phyloP scores from a whole-genome alignment of 2,797 vertebrate species.

The Bradypodion pumilum region DNA sequence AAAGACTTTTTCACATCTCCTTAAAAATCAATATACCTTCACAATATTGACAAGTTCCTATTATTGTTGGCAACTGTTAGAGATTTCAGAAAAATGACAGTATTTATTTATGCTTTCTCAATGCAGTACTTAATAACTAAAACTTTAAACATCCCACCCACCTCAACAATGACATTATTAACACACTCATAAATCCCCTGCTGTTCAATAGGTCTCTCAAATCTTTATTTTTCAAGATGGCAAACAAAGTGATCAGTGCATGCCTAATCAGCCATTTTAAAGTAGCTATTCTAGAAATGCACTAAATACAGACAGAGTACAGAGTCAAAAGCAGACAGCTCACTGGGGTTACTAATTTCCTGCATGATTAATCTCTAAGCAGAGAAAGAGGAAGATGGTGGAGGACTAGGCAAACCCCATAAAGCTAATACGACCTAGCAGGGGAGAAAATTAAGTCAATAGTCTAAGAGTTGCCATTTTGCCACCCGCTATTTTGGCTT shows the following conservation, averaged over 20 bases:
- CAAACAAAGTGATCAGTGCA: not conserved
- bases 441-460: not conserved
- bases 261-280: constrained; percentile 65
- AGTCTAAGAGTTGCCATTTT: constrained; percentile 27
- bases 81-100: not conserved
- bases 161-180: not conserved
- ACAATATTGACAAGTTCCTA: not conserved
- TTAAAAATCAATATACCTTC: not conserved
- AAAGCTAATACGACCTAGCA: constrained; percentile 35
- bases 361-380: constrained; percentile 76
- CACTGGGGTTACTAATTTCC: constrained; percentile 77
- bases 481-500: not conserved
- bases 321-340: constrained; percentile 69
- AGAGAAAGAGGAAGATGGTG: constrained; percentile 63
- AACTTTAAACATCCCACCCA: not conserved
- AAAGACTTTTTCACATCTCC: not conserved
- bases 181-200: not conserved
- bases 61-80: not conserved
- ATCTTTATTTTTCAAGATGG: rapidly evolving
- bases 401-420: constrained; percentile 45
- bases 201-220: not conserved
- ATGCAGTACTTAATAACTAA: constrained; percentile 10
- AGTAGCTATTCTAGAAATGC: constrained; percentile 29
- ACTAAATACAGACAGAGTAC: constrained; percentile 46
- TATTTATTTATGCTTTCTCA: not conserved